Evolutionary conservation across 2,113 vertebrate species (phyloP).

Genomic region (Syngnathus typhle): DNA sequence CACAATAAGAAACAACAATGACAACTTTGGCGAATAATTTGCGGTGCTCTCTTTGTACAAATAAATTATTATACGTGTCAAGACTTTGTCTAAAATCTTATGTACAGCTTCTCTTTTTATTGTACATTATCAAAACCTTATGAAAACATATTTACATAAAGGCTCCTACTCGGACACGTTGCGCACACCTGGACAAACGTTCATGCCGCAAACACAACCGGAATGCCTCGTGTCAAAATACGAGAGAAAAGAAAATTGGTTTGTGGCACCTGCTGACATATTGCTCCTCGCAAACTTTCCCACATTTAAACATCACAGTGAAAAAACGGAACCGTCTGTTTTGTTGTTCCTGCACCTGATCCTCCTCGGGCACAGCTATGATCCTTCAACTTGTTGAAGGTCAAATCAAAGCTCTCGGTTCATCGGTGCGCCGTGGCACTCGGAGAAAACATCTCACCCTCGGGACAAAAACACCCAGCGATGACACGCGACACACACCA

Average conservation of each 20-base stretch:
- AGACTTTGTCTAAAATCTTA: slow-evolving; percentile 76
- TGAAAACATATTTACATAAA: slow-evolving; percentile 76
- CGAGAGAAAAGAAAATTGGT: not conserved
- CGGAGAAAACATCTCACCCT: slow-evolving; percentile 1
- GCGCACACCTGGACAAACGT: slow-evolving; percentile 23
- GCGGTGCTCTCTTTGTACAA: slow-evolving; percentile 63
- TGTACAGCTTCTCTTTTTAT: slow-evolving; percentile 70
- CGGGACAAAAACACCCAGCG: slow-evolving; percentile 3
- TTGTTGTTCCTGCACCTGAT: not conserved
- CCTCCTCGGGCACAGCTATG: no score
- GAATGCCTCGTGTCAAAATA: slow-evolving; percentile 5
- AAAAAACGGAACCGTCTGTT: not conserved
- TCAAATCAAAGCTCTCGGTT: slow-evolving; percentile 24
- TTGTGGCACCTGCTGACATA: slow-evolving; percentile 36
- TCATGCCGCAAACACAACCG: slow-evolving; percentile 41
- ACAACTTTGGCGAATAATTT: slow-evolving; percentile 65
- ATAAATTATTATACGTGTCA: slow-evolving; percentile 66
- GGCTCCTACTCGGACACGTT: slow-evolving; percentile 20
- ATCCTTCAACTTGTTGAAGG: slow-evolving; percentile 11
- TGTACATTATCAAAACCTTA: slow-evolving; percentile 76
- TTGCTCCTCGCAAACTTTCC: slow-evolving; percentile 42
- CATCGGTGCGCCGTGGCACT: slow-evolving; percentile 5
- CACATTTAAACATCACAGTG: slow-evolving; percentile 30
- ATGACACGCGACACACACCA: slow-evolving; percentile 31
- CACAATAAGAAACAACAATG: slow-evolving; percentile 61